Conservation (phyloP, 2,113 vertebrate genomes). For the Excalfactoria chinensis region DNA sequence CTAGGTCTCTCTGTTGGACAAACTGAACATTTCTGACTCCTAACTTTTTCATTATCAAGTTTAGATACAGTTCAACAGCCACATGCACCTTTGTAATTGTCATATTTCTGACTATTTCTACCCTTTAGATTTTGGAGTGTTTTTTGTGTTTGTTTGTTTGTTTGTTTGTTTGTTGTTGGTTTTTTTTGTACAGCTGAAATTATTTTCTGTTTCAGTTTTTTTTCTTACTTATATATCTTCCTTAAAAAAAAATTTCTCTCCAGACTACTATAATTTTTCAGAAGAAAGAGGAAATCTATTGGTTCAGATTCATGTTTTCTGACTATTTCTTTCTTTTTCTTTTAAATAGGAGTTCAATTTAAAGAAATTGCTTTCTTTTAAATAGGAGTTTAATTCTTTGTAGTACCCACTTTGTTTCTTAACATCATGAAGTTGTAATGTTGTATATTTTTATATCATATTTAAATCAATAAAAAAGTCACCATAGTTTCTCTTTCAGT, state of each 20-base stretch:
- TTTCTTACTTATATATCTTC: neutral
- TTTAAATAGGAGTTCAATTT: neutral
- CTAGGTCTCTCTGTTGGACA: neutral
- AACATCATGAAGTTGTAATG: neutral
- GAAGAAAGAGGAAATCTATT: neutral
- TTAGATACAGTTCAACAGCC: neutral
- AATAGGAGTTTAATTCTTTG: neutral
- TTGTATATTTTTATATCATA: neutral
- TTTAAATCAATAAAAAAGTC: neutral
- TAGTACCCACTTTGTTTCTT: neutral
- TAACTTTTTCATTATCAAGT: neutral
- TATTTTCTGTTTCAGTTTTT: neutral
- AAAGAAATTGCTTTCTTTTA: neutral
- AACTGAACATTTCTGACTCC: accelerated
- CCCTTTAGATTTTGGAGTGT: neutral
- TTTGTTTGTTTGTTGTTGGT: neutral
- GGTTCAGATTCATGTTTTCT: neutral
- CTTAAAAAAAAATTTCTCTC: neutral
- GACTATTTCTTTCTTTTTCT: neutral
- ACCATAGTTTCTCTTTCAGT: neutral
- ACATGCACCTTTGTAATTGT: accelerated
- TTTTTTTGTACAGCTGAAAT: neutral
- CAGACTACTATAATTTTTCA: neutral
- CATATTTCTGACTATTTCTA: neutral
- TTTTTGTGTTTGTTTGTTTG: no score